phyloP scores from a whole-genome alignment of 2,113 vertebrate species.

The Ursus arctos region DNA sequence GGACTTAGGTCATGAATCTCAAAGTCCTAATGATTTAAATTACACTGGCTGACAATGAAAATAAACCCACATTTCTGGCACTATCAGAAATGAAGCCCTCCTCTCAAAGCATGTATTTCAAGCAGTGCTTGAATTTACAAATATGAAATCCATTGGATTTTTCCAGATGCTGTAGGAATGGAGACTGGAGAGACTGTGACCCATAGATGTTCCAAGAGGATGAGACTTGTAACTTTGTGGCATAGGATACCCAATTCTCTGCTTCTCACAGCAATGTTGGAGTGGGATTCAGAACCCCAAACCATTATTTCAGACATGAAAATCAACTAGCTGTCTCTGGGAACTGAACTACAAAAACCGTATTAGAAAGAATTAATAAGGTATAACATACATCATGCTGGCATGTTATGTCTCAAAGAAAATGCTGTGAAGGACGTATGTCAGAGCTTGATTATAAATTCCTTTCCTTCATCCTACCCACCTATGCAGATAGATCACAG shows the following conservation, averaged over 20 bases:
- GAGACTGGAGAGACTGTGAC: background rate
- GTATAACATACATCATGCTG: background rate
- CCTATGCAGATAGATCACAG: background rate
- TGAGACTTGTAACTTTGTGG: background rate
- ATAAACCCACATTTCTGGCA: background rate
- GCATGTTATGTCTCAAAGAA: background rate
- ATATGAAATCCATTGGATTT: conserved; percentile 6
- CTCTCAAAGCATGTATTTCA: background rate
- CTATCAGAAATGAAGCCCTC: conserved; percentile 20
- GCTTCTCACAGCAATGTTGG: background rate
- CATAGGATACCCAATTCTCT: background rate
- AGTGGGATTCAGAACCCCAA: background rate
- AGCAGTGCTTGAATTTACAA: conserved; percentile 18
- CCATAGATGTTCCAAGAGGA: background rate
- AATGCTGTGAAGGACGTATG: background rate
- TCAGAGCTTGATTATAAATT: background rate
- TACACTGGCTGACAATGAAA: conserved; percentile 54
- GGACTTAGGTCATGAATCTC: conserved; percentile 50
- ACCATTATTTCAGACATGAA: background rate
- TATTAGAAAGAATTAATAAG: background rate
- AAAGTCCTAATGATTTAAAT: conserved; percentile 57
- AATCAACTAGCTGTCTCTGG: background rate
- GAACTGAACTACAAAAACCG: background rate
- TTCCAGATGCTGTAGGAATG: background rate
- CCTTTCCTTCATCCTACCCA: background rate